Percentiles rank a stretch among this genome's conserved stretches.
phyloP scores from a whole-genome alignment of 2,113 vertebrate genomes.

The Mastomys natalensis region DNA sequence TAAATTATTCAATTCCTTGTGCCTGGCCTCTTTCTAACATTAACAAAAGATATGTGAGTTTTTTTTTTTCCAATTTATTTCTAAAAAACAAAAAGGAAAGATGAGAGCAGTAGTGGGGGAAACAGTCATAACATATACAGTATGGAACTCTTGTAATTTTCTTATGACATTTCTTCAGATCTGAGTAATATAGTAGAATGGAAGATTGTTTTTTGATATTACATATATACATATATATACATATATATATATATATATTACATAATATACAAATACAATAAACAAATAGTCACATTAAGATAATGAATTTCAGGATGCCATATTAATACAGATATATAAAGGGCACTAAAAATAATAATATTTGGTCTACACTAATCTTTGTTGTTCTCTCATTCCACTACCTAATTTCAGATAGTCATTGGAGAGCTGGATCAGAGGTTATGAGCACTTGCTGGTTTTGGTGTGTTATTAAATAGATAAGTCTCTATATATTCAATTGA shows the following conservation, averaged over 20 bases:
- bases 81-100: neutral
- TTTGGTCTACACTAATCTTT: neutral
- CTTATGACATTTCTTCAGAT: constrained; percentile 1
- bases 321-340: neutral
- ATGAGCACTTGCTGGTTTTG: neutral
- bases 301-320: neutral
- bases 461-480: too few species aligned
- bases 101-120: neutral
- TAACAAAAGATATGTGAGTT: neutral
- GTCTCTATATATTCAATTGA: too few species aligned
- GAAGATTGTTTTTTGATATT: too few species aligned
- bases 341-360: too few species aligned
- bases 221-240: fast-evolving
- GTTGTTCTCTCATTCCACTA: neutral
- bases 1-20: neutral
- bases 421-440: too few species aligned
- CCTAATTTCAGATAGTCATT: neutral
- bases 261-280: too few species aligned
- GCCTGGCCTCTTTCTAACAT: neutral
- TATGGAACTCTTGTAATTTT: neutral
- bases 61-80: neutral
- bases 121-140: neutral
- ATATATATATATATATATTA: neutral
- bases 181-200: neutral
- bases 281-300: too few species aligned